Percentiles rank a stretch among this genome's conserved stretches.
phyloP scores from a whole-genome alignment of 2,888 invertebrate genomes.

The Agriotes lineatus region DNA sequence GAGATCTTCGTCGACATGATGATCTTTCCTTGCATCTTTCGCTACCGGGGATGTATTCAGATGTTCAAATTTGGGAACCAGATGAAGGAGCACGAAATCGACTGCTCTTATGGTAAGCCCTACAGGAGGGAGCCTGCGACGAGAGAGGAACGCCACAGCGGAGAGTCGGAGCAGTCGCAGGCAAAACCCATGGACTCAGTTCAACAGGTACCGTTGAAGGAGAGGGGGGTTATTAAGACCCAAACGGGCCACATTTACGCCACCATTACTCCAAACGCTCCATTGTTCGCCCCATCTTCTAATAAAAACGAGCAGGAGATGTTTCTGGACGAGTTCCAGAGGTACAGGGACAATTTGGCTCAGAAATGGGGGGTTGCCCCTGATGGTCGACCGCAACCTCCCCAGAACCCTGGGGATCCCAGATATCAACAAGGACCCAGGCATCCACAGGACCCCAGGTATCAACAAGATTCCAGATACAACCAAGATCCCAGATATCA shows the following conservation, averaged over 20 bases:
- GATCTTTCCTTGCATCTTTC: conserved; percentile 60
- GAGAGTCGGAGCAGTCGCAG: conserved; percentile 5
- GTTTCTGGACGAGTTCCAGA: conserved; percentile 42
- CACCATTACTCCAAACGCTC: conserved; percentile 52
- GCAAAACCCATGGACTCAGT: background rate
- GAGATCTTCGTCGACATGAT: conserved; percentile 57
- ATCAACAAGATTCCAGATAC: no score
- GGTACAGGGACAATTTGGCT: conserved; percentile 43
- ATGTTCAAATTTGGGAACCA: conserved; percentile 55
- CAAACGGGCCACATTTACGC: conserved; percentile 60
- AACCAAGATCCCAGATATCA: no score
- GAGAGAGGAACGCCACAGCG: background rate
- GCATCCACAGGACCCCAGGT: no score
- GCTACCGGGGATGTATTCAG: conserved; percentile 52
- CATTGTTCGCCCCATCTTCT: conserved; percentile 17
- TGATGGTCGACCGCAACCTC: background rate
- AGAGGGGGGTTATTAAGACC: conserved; percentile 59
- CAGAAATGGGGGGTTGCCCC: conserved; percentile 35
- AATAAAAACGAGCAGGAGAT: conserved; percentile 32
- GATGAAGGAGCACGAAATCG: conserved; percentile 57
- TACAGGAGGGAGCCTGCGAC: background rate
- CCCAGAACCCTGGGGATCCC: background rate
- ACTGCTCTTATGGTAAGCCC: conserved; percentile 54
- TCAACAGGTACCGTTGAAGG: conserved; percentile 39
- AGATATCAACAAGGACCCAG: background rate